Evolutionary conservation across 2,888 invertebrate species (phyloP), one percentile per base, ranked within the genome.

Genomic region (Phortica okadai): DNA sequence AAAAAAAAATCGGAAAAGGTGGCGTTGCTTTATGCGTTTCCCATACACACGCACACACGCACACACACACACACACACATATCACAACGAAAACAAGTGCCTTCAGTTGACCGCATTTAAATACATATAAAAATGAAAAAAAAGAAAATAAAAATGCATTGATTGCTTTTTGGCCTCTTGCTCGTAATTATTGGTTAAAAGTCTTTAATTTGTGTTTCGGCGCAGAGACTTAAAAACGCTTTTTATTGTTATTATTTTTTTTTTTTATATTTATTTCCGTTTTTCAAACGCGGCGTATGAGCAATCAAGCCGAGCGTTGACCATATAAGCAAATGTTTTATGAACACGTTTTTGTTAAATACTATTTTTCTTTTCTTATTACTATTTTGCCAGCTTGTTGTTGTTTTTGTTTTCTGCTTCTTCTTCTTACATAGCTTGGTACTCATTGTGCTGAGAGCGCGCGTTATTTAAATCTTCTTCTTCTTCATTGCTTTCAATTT

Each of bases 401-500:
- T 16, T 11, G 70, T 70, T 69, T 42, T n/a, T 44, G 41, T 44
- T 44, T 75, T 76, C 69, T 54, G 16, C 4, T 70, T 4, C 21
- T 2, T 16, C 50, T n/a, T n/a, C 21, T 21, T 21, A 10, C 0
- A 33, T 5, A 8, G 50, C 50, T 50, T 50, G 2, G 50, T 14
- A 50, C 50, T 8, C 50, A 33, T 33, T 50, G 14, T 50, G 50
- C 50, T 50, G 50, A 14, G 50, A 3, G 16, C 45, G 25, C 50
- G 33, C 2, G 33, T 33, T 33, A 33, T 33, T 33, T 33, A 33
- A 33, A 33, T 1, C 2, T 11, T 69, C 21, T 11, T 69, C 21
- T 45, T 69, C 45, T 5, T 70, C 25, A 33, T 70, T 25, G 16
- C 50, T 70, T 66, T 42, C 14, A 25, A 21, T 73, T 87, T 86